A percentile compares a stretch with the other conserved stretches of the same genome.
These are phyloP conservation scores for Origma solitaria DNA, from an alignment of 2,113 vertebrate genomes.

Conservation along the genomic window DNA sequence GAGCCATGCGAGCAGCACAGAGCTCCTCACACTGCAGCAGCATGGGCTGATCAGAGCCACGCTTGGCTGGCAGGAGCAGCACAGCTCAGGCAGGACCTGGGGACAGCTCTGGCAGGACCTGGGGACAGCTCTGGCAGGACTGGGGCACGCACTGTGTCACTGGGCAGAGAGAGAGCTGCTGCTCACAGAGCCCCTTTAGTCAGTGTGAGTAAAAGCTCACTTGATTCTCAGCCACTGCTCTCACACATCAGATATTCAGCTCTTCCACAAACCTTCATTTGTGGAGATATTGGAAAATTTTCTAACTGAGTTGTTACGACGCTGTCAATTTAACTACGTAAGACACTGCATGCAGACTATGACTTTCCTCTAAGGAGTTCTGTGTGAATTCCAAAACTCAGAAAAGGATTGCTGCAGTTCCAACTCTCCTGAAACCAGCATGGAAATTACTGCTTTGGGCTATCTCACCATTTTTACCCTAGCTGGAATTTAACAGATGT, in stretches of 20 bases:
- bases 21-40: neutral
- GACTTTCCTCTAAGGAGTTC: neutral
- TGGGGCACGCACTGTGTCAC: no score
- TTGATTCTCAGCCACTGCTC: neutral
- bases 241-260: neutral
- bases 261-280: neutral
- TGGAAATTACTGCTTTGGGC: neutral
- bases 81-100: neutral
- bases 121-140: no score
- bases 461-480: neutral
- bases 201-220: neutral
- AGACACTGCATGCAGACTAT: neutral
- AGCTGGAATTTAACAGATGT: neutral
- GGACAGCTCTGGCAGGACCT: no score
- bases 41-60: neutral
- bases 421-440: neutral
- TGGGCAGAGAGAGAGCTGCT: neutral
- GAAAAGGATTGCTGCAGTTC: neutral
- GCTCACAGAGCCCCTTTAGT: neutral
- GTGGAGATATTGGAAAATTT: neutral
- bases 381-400: neutral
- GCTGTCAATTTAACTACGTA: neutral
- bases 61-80: neutral
- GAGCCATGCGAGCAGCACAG: neutral
- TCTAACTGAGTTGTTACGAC: neutral